A percentile compares a stretch with the other conserved stretches of the same genome.
phyloP scores from a whole-genome alignment of 1,140 invertebrate species.

The Battus philenor region DNA sequence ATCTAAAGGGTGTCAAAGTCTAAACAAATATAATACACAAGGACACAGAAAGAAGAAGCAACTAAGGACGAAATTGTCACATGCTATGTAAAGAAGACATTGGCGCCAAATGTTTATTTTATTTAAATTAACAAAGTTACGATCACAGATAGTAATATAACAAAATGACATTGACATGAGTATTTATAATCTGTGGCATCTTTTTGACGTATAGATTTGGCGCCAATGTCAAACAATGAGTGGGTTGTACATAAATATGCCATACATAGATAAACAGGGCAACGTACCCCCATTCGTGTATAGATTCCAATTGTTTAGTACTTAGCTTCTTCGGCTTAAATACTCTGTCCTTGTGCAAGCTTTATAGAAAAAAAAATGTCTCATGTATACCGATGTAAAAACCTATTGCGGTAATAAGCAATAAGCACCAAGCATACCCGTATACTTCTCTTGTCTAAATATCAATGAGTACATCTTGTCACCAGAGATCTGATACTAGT shows the following conservation, averaged over 20 bases:
- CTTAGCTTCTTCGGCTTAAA: conserved; percentile 91
- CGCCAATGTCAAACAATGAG: conserved; percentile 25
- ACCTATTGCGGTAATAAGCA: conserved; percentile 6
- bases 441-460: too few relatives aligned
- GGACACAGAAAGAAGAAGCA: conserved; percentile 14
- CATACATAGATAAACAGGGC: conserved; percentile 36
- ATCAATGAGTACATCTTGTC: too few relatives aligned
- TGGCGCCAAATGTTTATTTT: conserved; percentile 18
- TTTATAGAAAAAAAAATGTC: conserved; percentile 79
- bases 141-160: too few relatives aligned
- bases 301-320: conserved; percentile 90
- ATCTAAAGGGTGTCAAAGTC: conserved; percentile 7
- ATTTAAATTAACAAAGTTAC: too few relatives aligned
- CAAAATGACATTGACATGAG: background rate
- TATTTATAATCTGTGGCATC: background rate
- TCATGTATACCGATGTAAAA: conserved; percentile 7
- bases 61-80: conserved; percentile 6
- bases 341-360: conserved; percentile 92
- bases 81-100: conserved; percentile 24
- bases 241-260: conserved; percentile 34
- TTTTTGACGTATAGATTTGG: conserved; percentile 20
- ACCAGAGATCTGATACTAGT: too few relatives aligned
- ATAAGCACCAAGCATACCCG: conserved; percentile 12
- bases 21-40: conserved; percentile 15
- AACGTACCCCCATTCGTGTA: conserved; percentile 90